Evolutionary conservation across 2,888 invertebrate genomes (phyloP).

Genomic region (Saturnia pavonia): DNA sequence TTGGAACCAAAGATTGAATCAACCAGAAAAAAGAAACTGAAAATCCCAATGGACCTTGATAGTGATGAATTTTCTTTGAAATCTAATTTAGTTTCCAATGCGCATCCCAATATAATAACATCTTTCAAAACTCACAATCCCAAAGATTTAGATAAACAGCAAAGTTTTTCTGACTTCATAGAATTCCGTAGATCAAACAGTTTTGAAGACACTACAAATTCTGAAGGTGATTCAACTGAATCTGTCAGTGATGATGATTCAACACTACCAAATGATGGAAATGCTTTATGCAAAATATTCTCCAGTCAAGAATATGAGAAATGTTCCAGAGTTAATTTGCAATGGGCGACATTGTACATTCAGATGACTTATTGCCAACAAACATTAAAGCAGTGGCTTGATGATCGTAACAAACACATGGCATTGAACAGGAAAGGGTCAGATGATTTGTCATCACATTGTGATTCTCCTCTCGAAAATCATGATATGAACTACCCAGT

Average conservation of each 20-base stretch:
- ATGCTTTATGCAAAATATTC: constrained; percentile 63
- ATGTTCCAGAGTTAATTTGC: constrained; percentile 74
- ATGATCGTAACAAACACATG: constrained; percentile 80
- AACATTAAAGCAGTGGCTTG: constrained; percentile 89
- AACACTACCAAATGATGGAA: constrained; percentile 43
- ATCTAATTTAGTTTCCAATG: constrained; percentile 55
- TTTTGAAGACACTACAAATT: constrained; percentile 48
- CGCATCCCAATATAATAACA: constrained; percentile 65
- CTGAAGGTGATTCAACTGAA: constrained; percentile 52
- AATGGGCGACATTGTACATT: constrained; percentile 88
- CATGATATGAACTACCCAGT: constrained; percentile 56
- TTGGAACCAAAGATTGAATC: constrained; percentile 84
- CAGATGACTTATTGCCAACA: constrained; percentile 92
- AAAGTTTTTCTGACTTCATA: constrained; percentile 67
- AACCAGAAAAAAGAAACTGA: constrained; percentile 61
- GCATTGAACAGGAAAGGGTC: constrained; percentile 56
- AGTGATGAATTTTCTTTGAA: constrained; percentile 58
- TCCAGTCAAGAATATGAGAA: constrained; percentile 60
- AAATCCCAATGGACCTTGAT: constrained; percentile 64
- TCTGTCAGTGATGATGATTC: constrained; percentile 59
- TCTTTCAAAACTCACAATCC: constrained; percentile 77
- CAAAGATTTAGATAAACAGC: constrained; percentile 60
- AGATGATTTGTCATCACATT: constrained; percentile 59
- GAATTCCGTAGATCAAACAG: constrained; percentile 69
- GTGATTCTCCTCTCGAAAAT: constrained; percentile 56